Conservation (phyloP, 2,888 invertebrate genomes). For the Hirudinaria manillensis region DNA sequence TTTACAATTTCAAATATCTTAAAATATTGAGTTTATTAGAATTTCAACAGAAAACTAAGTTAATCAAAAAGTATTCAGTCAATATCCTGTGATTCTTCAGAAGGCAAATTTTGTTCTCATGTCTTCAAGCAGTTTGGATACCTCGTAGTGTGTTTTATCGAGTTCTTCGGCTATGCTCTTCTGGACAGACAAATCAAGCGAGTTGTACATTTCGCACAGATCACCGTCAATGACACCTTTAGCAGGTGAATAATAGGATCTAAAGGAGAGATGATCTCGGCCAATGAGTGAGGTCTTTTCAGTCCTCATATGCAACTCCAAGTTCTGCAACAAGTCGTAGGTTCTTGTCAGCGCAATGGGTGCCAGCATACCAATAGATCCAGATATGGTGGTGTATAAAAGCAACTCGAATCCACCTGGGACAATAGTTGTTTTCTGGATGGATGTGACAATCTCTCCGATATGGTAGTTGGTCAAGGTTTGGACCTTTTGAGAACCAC, state of each 20-base stretch:
- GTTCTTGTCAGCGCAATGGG: constrained; percentile 63
- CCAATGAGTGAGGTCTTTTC: constrained; percentile 94
- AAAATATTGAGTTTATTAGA: too few species aligned
- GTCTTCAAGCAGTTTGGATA: constrained; percentile 93
- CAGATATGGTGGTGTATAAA: constrained; percentile 90
- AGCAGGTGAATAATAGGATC: constrained; percentile 94
- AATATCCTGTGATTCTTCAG: constrained; percentile 58
- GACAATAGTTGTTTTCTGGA: constrained; percentile 92
- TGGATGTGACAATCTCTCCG: constrained; percentile 89
- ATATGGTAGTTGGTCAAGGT: constrained; percentile 86
- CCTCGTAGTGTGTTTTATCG: constrained; percentile 89
- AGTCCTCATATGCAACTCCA: constrained; percentile 98
- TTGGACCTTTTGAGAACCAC: constrained; percentile 95
- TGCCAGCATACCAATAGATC: constrained; percentile 53
- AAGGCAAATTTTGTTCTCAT: constrained; percentile 97
- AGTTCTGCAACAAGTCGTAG: constrained; percentile 96
- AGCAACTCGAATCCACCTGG: constrained; percentile 95
- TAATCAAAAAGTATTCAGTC: too few species aligned
- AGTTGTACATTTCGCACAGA: constrained; percentile 95
- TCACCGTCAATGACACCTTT: constrained; percentile 98
- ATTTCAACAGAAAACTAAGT: too few species aligned
- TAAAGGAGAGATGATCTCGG: constrained; percentile 89
- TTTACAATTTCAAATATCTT: too few species aligned
- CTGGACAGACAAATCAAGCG: constrained; percentile 85
- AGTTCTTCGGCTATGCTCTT: constrained; percentile 88